Evolutionary conservation across 2,797 vertebrate species (phyloP).

Genomic region (Hyperoplus lanceolatus): DNA sequence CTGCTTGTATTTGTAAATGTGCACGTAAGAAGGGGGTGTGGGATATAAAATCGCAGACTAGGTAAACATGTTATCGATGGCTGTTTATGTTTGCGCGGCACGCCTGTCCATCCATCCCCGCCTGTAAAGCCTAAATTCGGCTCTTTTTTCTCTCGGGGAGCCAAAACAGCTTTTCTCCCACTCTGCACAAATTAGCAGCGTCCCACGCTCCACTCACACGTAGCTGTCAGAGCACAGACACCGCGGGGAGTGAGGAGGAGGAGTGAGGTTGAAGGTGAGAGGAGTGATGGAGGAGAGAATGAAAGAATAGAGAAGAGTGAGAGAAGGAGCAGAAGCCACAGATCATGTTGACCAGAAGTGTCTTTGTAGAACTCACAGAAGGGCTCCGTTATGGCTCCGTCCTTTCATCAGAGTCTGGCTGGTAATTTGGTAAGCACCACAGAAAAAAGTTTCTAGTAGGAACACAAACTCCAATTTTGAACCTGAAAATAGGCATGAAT

Average conservation of each 20-base stretch:
- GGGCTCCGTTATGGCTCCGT: constrained; percentile 42
- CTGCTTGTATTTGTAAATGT: constrained; percentile 64
- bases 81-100: constrained; percentile 5
- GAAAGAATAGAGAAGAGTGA: constrained; percentile 40
- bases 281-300: constrained; percentile 64
- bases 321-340: constrained; percentile 48
- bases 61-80: constrained; percentile 39
- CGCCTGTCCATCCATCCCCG: constrained; percentile 49
- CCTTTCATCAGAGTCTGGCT: constrained; percentile 42
- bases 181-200: constrained; percentile 86
- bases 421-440: constrained; percentile 3
- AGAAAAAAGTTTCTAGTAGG: too few relatives aligned
- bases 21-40: constrained; percentile 27
- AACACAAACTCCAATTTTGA: too few relatives aligned
- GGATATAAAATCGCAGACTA: constrained; percentile 9
- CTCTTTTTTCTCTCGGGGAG: constrained; percentile 63
- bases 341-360: constrained; percentile 61
- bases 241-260: constrained; percentile 78
- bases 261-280: constrained; percentile 78
- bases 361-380: constrained; percentile 48
- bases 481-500: too few relatives aligned
- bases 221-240: constrained; percentile 82
- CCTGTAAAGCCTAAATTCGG: constrained; percentile 68
- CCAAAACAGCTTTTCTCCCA: constrained; percentile 83
- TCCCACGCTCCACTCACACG: constrained; percentile 83